A percentile compares a stretch with the other conserved stretches of the same genome.
Evolutionary conservation across 2,888 invertebrate genomes (phyloP).

Genomic region (Trilocha varians): DNA sequence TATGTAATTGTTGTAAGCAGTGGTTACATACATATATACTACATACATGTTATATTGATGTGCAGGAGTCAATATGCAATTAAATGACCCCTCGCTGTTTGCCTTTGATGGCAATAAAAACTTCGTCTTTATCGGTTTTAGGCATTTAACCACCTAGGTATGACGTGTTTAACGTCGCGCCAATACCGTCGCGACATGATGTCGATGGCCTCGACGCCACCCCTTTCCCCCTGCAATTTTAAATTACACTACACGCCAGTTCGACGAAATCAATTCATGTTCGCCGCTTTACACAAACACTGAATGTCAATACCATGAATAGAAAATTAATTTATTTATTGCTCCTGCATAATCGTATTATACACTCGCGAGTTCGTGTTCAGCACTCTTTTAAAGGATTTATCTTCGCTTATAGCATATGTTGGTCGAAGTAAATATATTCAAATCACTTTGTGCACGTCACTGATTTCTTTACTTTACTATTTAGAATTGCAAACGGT

Average conservation of each 20-base stretch:
- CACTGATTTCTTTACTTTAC: no score
- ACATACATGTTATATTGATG: no score
- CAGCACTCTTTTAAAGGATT: background rate
- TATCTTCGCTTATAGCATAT: background rate
- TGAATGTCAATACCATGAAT: background rate
- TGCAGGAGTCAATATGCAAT: no score
- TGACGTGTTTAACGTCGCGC: background rate
- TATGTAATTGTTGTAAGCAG: no score
- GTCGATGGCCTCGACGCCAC: slow-evolving; percentile 30
- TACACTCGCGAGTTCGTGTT: background rate
- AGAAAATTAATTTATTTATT: background rate
- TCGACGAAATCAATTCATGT: background rate
- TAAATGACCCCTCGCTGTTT: no score
- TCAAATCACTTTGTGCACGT: no score
- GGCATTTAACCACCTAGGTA: background rate
- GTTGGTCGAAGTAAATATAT: no score
- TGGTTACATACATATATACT: no score
- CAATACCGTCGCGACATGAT: slow-evolving; percentile 20
- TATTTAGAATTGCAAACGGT: no score
- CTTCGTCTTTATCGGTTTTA: no score
- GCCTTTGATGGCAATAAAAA: no score
- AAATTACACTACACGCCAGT: slow-evolving; percentile 43
- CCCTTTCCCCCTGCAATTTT: slow-evolving; percentile 46
- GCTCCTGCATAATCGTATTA: background rate
- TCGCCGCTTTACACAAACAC: background rate